Conservation (phyloP, 1,140 invertebrate genomes). For the Steinernema khuongi region DNA sequence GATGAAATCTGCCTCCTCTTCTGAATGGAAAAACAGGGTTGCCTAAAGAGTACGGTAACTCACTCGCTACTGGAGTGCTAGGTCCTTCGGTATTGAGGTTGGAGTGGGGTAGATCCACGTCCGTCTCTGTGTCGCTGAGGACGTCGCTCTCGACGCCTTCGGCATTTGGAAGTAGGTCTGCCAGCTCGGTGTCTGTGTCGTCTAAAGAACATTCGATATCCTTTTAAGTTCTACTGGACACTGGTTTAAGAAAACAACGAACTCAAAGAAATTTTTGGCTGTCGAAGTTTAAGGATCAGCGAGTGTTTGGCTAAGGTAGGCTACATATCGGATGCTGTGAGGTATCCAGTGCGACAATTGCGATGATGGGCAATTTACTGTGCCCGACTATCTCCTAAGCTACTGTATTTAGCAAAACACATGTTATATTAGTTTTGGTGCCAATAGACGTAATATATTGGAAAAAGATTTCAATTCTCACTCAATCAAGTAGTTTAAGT, state of each 20-base stretch:
- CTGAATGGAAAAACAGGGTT: constrained; percentile 22
- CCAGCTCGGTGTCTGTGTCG: constrained; percentile 36
- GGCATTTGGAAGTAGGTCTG: constrained; percentile 32
- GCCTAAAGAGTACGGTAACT: constrained; percentile 4
- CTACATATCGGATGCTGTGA: no score
- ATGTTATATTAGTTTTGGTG: no score
- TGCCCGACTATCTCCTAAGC: no score
- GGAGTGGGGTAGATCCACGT: background rate
- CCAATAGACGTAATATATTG: no score
- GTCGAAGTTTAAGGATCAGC: no score
- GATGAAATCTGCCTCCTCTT: constrained; percentile 37
- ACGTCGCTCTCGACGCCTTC: constrained; percentile 28
- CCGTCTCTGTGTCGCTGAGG: constrained; percentile 18
- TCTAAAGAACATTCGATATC: constrained; percentile 20
- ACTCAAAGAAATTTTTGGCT: no score
- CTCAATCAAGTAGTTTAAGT: no score
- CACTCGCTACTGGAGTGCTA: constrained; percentile 18
- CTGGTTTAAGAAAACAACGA: background rate
- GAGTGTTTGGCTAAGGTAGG: no score
- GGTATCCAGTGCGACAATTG: no score
- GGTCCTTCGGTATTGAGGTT: background rate
- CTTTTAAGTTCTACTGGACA: background rate
- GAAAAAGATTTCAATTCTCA: no score
- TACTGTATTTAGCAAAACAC: no score
- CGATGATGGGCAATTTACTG: no score